Conservation (phyloP, 2,888 invertebrate genomes). For the Drosophila prolongata region DNA sequence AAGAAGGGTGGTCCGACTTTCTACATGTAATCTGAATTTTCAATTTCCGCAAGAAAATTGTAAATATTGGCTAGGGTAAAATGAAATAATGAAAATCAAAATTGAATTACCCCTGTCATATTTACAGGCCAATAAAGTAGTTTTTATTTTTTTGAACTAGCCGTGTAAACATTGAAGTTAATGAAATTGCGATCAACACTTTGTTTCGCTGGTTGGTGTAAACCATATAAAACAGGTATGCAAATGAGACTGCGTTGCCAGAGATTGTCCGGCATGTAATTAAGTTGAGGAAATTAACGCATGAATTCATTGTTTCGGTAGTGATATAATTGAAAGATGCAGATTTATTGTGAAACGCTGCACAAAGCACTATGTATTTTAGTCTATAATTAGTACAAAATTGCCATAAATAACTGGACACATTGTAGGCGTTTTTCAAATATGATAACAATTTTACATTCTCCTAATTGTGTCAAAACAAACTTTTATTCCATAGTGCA, state of each 20-base stretch:
- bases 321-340: background rate
- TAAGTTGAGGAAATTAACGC: constrained; percentile 55
- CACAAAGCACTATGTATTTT: background rate
- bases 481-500: no score
- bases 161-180: constrained; percentile 45
- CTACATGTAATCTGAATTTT: background rate
- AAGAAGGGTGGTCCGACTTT: background rate
- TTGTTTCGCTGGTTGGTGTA: constrained; percentile 15
- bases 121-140: constrained; percentile 4
- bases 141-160: background rate
- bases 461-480: no score
- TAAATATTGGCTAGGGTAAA: constrained; percentile 1
- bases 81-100: constrained; percentile 5
- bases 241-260: constrained; percentile 24
- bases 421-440: no score
- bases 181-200: constrained; percentile 46
- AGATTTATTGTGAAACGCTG: background rate
- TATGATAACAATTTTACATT: no score
- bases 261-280: constrained; percentile 40
- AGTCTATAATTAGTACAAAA: background rate
- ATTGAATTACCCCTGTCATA: constrained; percentile 14
- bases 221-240: constrained; percentile 24
- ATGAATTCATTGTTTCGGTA: constrained; percentile 26
- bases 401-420: no score
- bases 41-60: constrained; percentile 40